Evolutionary conservation across 2,797 vertebrate species (phyloP), one percentile per base, ranked within the genome.

Genomic region (Sciurus vulgaris): DNA sequence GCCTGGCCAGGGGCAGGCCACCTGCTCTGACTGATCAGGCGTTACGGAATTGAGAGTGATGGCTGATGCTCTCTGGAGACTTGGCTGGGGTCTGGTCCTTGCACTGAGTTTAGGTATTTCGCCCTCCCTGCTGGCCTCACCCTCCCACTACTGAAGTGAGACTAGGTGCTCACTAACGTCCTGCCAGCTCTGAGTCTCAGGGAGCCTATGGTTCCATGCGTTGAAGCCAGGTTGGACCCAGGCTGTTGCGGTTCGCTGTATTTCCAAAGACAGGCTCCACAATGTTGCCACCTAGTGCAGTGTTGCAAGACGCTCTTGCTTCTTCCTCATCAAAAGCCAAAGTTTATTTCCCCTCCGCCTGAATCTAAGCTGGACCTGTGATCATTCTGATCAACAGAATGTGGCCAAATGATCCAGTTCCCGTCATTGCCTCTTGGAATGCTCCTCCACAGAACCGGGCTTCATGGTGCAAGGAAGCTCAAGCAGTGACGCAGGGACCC

Each of bases 231-330:
- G 14, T 10, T 12, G 49, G 49, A 24, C 54, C 41, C 17, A 12
- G 28, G 12, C 24, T 20, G 6, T 3, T 41, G 10, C 4, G 9
- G 69, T 13, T n/a, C n/a, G n/a, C n/a, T 38, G 35, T n/a, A 3
- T 35, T 44, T 47, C 33, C 26, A 7, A 11, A 73, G 77, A 63
- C 10, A 1, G 5, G 3, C 11, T 8, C 35, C 47, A 63, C 3
- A 2, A 0, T 18, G 0, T 54, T 28, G n/a, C 35, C 81, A 22
- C 22, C 33, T 4, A 5, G 20, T 2, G 1, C 20, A 24, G 20
- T 0, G 28, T 8, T 24, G 7, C 51, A 20, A 13, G 8, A 3
- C 0, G 51, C 24, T 22, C 67, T 59, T 28, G 69, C 24, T 35
- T 0, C 28, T 7, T 86, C 41, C 51, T 44, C 49, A 6, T 10